phyloP scores from a whole-genome alignment of 2,113 vertebrate species.

The Zosterops pallidus region DNA sequence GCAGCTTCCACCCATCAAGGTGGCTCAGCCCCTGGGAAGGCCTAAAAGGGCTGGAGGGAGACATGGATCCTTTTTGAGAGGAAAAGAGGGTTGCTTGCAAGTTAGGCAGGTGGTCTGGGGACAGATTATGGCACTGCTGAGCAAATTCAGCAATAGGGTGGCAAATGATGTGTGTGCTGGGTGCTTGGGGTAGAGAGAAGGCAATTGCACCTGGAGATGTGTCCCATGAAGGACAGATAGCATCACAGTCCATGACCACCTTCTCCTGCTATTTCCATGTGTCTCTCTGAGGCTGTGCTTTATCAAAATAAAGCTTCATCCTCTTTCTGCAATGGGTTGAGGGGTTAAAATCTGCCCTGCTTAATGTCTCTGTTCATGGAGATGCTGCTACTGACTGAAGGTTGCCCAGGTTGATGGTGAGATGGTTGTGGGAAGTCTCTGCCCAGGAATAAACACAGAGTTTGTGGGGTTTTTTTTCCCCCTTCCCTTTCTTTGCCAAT shows the following conservation, averaged over 20 bases:
- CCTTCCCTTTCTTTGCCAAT: background rate
- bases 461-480: rapidly evolving
- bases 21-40: background rate
- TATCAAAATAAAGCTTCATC: background rate
- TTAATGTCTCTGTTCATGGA: background rate
- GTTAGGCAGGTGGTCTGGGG: background rate
- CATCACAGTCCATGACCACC: background rate
- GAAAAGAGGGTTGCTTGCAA: background rate
- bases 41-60: background rate
- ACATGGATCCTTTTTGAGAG: background rate
- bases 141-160: background rate
- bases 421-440: background rate
- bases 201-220: background rate
- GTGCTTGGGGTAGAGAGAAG: background rate
- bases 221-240: background rate
- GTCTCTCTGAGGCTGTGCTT: background rate
- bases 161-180: background rate
- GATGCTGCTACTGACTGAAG: background rate
- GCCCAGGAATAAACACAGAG: background rate
- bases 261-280: background rate
- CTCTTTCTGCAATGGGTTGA: background rate
- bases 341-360: background rate
- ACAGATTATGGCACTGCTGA: background rate
- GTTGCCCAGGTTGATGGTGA: background rate
- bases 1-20: background rate